phyloP scores from a whole-genome alignment of 2,797 vertebrate species.

The Ptychadena robeensis region DNA sequence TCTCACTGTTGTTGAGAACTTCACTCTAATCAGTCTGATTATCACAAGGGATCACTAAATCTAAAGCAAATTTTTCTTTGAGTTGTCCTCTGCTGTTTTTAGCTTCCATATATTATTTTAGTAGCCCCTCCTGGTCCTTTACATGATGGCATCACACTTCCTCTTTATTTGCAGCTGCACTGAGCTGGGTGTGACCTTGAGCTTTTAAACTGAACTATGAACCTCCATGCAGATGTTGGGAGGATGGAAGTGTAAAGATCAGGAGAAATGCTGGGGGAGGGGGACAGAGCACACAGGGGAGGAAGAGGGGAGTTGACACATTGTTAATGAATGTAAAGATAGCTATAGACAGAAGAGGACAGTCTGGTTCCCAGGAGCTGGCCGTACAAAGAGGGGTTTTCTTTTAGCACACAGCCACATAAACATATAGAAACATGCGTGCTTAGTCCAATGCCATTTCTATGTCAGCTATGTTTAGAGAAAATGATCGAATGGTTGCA shows the following conservation, averaged over 20 bases:
- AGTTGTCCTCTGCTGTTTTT: too few species aligned
- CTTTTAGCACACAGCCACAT: background rate
- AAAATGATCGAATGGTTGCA: too few species aligned
- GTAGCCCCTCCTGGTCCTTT: background rate
- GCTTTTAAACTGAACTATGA: conserved; percentile 57
- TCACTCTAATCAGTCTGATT: too few species aligned
- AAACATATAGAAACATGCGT: too few species aligned
- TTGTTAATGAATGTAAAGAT: conserved; percentile 41
- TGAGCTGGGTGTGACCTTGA: conserved; percentile 50
- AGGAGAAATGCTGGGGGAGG: conserved; percentile 52
- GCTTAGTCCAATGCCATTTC: too few species aligned
- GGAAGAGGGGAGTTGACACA: conserved; percentile 50
- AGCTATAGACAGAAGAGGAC: too few species aligned
- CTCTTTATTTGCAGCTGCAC: conserved; percentile 31
- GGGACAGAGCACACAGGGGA: background rate
- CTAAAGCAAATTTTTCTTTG: background rate
- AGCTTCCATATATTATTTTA: background rate
- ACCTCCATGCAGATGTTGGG: conserved; percentile 65
- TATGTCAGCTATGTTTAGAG: too few species aligned
- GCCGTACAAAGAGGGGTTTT: background rate
- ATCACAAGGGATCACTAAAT: too few species aligned
- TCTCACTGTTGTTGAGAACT: too few species aligned
- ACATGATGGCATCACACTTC: background rate
- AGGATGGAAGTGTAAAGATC: conserved; percentile 54
- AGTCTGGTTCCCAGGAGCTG: background rate